These are phyloP conservation scores for Buphagus erythrorhynchus DNA, from an alignment of 2,797 vertebrate species.

Conservation along the genomic window DNA sequence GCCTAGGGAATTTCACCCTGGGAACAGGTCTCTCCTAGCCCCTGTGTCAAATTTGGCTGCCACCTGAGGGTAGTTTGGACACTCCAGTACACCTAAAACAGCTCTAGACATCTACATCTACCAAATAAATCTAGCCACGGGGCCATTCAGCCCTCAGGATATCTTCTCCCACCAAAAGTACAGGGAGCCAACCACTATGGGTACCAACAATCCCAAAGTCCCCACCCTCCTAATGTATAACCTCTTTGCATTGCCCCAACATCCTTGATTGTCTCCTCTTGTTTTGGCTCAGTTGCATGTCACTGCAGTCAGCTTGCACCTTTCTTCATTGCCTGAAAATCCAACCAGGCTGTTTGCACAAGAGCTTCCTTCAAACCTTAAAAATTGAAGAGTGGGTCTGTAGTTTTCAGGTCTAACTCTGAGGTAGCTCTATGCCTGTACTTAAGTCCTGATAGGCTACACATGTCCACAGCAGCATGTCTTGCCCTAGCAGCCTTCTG, in stretches of 20 bases:
- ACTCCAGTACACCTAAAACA: neutral
- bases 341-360: neutral
- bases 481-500: neutral
- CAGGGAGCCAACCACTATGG: neutral
- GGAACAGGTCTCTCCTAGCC: neutral
- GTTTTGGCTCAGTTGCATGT: neutral
- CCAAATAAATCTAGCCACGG: neutral
- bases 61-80: neutral
- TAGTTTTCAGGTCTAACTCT: neutral
- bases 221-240: neutral
- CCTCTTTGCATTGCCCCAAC: neutral
- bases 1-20: neutral
- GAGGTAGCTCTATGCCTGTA: neutral
- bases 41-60: neutral
- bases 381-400: neutral
- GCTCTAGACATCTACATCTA: neutral
- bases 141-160: neutral
- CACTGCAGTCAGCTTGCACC: neutral
- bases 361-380: neutral
- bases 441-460: neutral
- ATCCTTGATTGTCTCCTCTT: neutral
- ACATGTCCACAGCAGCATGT: neutral
- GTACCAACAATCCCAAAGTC: neutral
- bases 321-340: neutral
- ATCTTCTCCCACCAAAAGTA: neutral